These are phyloP conservation scores for Corydoras sp. DNA, from an alignment of 2,113 vertebrate genomes.

Conservation along the genomic window DNA sequence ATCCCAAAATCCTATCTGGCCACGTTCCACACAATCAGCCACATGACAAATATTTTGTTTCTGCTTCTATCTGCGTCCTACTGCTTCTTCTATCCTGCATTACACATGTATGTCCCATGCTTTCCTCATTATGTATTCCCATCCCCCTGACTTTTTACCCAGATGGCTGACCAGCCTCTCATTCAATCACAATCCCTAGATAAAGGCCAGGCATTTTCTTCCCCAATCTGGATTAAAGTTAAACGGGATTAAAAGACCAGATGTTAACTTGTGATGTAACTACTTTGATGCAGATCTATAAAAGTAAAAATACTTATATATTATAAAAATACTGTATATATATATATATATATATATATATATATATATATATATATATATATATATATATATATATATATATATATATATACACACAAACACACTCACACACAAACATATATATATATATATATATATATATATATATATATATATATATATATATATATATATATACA, in stretches of 20 bases:
- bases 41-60: slow-evolving; percentile 35
- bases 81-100: slow-evolving; percentile 69
- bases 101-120: slow-evolving; percentile 33
- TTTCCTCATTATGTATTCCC: not conserved
- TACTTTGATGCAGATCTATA: too few species aligned
- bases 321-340: not conserved
- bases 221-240: slow-evolving; percentile 61
- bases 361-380: not conserved
- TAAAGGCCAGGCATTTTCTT: slow-evolving; percentile 30
- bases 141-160: slow-evolving; percentile 18
- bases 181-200: slow-evolving; percentile 23
- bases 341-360: not conserved
- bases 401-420: too few species aligned
- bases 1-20: slow-evolving; percentile 1
- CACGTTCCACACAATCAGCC: slow-evolving; percentile 1
- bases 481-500: too few species aligned
- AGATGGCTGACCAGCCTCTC: slow-evolving; percentile 34
- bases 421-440: too few species aligned
- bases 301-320: too few species aligned
- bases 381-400: too few species aligned
- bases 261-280: slow-evolving; percentile 55
- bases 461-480: not conserved
- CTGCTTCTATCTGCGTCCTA: slow-evolving; percentile 17
- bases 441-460: not conserved
- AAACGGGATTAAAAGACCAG: slow-evolving; percentile 58